Percentiles rank a stretch among this genome's conserved stretches.
phyloP scores from a whole-genome alignment of 1,140 invertebrate genomes.

The Venturia canescens region DNA sequence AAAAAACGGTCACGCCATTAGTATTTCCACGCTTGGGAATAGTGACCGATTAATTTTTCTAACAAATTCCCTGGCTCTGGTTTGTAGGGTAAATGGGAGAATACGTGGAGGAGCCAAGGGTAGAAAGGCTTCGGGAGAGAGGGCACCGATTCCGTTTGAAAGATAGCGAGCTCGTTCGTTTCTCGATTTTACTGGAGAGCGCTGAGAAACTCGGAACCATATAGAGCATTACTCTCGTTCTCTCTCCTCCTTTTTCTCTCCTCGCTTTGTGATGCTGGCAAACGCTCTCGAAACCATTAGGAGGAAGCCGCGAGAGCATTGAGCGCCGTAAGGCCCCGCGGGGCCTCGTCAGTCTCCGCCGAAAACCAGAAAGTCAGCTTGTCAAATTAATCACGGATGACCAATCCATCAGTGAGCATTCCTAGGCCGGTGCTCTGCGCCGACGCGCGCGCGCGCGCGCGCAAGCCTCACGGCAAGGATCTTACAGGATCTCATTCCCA shows the following conservation, averaged over 20 bases:
- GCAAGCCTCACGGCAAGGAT: background rate
- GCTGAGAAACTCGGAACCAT: background rate
- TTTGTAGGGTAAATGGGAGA: background rate
- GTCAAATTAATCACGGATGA: constrained; percentile 79
- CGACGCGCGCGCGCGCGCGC: background rate
- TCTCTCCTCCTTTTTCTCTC: background rate
- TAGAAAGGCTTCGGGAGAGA: background rate
- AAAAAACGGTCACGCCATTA: constrained; percentile 35
- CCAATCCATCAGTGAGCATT: constrained; percentile 77
- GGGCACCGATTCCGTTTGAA: constrained; percentile 29
- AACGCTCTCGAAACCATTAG: constrained; percentile 40
- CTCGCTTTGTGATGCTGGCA: constrained; percentile 10
- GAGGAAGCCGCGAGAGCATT: constrained; percentile 57
- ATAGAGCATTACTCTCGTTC: background rate
- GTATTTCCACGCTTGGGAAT: constrained; percentile 39
- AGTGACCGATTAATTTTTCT: constrained; percentile 72
- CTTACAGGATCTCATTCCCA: background rate
- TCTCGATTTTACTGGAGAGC: background rate
- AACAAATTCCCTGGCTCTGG: constrained; percentile 55
- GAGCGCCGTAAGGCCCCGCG: constrained; percentile 63
- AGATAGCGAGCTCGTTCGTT: constrained; percentile 22
- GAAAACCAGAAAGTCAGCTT: constrained; percentile 78
- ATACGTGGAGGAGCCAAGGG: background rate
- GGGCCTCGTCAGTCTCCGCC: constrained; percentile 72
- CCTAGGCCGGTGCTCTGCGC: constrained; percentile 64